Evolutionary conservation across 2,888 invertebrate species (phyloP).

Genomic region (Bibio marci): DNA sequence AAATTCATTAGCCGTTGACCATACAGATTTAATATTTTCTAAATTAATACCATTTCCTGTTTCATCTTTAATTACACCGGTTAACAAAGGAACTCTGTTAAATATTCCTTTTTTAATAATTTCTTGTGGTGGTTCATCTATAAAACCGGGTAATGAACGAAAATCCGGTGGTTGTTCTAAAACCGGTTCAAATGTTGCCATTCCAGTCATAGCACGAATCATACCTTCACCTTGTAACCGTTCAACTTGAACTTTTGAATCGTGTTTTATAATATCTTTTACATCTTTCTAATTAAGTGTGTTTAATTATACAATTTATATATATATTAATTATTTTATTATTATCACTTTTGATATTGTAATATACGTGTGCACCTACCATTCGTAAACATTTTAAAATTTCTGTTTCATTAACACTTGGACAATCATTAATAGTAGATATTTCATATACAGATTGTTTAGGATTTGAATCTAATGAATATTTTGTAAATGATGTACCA

Average conservation of each 20-base stretch:
- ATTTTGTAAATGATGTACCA: conserved; percentile 53
- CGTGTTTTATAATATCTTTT: conserved; percentile 29
- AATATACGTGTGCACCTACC: no score
- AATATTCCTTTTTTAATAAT: conserved; percentile 37
- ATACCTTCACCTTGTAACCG: conserved; percentile 40
- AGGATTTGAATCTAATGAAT: conserved; percentile 47
- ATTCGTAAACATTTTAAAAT: conserved; percentile 49
- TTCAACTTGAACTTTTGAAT: conserved; percentile 38
- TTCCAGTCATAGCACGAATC: conserved; percentile 43
- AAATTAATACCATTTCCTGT: conserved; percentile 32
- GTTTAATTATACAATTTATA: no score
- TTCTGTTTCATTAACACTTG: conserved; percentile 34
- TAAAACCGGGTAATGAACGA: conserved; percentile 46
- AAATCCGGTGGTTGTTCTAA: conserved; percentile 47
- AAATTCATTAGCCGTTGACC: conserved; percentile 17
- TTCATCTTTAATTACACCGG: conserved; percentile 57
- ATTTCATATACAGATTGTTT: conserved; percentile 40
- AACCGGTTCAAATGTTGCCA: conserved; percentile 45
- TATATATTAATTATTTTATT: no score
- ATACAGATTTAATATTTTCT: conserved; percentile 22
- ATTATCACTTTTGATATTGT: no score
- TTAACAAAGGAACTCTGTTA: conserved; percentile 45
- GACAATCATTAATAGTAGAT: conserved; percentile 45
- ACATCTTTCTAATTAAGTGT: conserved; percentile 24
- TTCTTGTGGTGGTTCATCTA: conserved; percentile 42